Percentiles rank a stretch among this genome's conserved stretches.
Conservation (phyloP, 2,797 vertebrate genomes). For the Tamandua tetradactyla region DNA sequence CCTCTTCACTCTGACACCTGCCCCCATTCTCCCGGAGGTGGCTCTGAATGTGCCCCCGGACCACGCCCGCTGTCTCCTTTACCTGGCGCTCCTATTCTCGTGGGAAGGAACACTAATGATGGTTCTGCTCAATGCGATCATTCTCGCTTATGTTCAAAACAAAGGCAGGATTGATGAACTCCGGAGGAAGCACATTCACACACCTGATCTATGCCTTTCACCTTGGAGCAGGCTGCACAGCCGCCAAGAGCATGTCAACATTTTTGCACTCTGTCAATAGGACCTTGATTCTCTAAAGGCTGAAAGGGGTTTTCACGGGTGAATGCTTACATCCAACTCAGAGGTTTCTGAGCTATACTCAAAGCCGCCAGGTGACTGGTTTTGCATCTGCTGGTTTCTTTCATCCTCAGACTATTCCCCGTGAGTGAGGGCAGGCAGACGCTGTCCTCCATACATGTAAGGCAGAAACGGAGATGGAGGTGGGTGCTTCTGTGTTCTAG, state of each 20-base stretch:
- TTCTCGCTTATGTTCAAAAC: slow-evolving; percentile 29
- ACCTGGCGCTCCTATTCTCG: slow-evolving; percentile 7
- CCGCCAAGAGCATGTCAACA: not conserved
- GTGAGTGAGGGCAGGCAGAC: not conserved
- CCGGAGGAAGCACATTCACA: not conserved
- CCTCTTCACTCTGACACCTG: slow-evolving; percentile 48
- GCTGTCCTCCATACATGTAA: rapidly evolving
- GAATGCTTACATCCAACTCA: slow-evolving; percentile 60
- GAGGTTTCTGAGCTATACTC: slow-evolving; percentile 31
- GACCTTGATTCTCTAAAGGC: slow-evolving; percentile 77
- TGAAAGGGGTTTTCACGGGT: slow-evolving; percentile 40
- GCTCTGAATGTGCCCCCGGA: slow-evolving; percentile 42
- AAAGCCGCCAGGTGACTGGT: slow-evolving; percentile 52
- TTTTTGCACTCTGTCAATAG: slow-evolving; percentile 69
- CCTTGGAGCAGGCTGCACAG: slow-evolving; percentile 48
- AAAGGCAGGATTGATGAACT: slow-evolving; percentile 73
- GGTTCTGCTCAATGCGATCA: slow-evolving; percentile 12
- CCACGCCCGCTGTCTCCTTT: not conserved
- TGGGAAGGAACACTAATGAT: slow-evolving; percentile 42
- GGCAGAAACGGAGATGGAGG: not conserved
- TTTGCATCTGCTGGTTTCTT: slow-evolving; percentile 30
- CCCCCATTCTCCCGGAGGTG: slow-evolving; percentile 48
- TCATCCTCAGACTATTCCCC: not conserved
- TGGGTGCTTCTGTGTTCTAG: rapidly evolving
- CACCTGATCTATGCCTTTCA: slow-evolving; percentile 54